Conservation (phyloP, 2,888 invertebrate species). For the Clanis bilineata region DNA sequence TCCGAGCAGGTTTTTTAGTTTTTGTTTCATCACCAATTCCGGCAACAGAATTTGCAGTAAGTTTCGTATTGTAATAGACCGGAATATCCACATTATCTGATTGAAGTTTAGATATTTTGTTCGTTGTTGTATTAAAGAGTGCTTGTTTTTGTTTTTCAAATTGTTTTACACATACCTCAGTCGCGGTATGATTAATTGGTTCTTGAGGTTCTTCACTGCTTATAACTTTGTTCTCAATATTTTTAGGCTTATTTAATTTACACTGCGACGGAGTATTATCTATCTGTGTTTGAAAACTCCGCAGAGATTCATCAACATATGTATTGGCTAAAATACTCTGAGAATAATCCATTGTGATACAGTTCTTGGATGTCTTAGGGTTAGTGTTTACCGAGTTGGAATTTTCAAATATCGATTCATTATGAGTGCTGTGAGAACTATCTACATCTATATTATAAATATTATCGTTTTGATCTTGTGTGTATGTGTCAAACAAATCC, state of each 20-base stretch:
- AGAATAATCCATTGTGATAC: constrained; percentile 31
- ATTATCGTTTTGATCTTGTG: neutral
- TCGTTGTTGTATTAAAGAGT: neutral
- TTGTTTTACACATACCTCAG: neutral
- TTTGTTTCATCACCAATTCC: neutral
- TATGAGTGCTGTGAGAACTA: neutral
- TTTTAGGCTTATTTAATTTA: neutral
- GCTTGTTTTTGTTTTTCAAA: neutral
- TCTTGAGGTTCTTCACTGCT: neutral
- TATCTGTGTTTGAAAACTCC: neutral
- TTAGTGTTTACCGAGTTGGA: constrained; percentile 33
- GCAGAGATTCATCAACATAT: constrained; percentile 15
- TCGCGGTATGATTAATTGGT: too few species aligned
- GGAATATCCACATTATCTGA: neutral
- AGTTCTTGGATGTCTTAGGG: neutral
- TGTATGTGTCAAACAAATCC: neutral
- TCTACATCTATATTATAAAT: neutral
- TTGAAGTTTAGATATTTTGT: neutral
- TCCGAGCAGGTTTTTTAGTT: neutral
- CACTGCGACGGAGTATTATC: neutral
- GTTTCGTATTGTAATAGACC: neutral
- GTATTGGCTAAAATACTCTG: constrained; percentile 39
- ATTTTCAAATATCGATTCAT: neutral
- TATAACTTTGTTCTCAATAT: neutral
- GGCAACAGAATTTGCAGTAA: neutral